Evolutionary conservation across 1,140 invertebrate genomes (phyloP), one percentile per base, ranked within the genome.

Genomic region (Copidosoma floridanum): DNA sequence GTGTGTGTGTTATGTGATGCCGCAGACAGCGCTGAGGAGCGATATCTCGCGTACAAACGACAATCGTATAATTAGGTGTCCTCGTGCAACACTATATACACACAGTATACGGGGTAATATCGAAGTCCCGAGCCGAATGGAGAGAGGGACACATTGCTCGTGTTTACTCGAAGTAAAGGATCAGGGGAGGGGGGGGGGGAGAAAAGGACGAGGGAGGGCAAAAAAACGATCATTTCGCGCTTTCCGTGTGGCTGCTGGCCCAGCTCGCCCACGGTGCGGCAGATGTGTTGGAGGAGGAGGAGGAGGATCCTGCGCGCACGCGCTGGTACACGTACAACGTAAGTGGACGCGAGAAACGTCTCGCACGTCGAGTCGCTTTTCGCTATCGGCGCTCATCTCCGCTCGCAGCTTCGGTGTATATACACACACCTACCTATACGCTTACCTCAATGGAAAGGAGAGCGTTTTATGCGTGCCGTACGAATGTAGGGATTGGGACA

Each of bases 1-100:
- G 57, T 64, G 52, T 35, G 58, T 57, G 57, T 43, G 50, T n/a
- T 20, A 10, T 14, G 44, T 52, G 64, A 37, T 57, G 32, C 32
- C 26, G 14, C 38, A 18, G 16, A 8, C 10, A 20, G 44, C 44
- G 29, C 43, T 41, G 29, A 26, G 0, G 16, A n/a, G 32, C 21
- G 10, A 52, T 60, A 60, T 47, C 58, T 53, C 48, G 8, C 12
- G 46, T 61, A 56, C 58, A 70, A 74, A 74, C 75, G 72, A 79
- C 75, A 76, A 76, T 78, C 75, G 74, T 74, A 78, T 78, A 77
- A 79, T 78, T 77, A 77, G 75, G 73, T 75, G 71, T 77, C 73
- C 65, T n/a, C 53, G 62, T 55, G 58, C 48, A 71, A 72, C 68
- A 68, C 65, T 67, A 59, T 65, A 68, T 65, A 68, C 65, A 21